These are phyloP conservation scores for Otolemur crassicaudatus DNA, from an alignment of 2,797 vertebrate species.

Conservation along the genomic window DNA sequence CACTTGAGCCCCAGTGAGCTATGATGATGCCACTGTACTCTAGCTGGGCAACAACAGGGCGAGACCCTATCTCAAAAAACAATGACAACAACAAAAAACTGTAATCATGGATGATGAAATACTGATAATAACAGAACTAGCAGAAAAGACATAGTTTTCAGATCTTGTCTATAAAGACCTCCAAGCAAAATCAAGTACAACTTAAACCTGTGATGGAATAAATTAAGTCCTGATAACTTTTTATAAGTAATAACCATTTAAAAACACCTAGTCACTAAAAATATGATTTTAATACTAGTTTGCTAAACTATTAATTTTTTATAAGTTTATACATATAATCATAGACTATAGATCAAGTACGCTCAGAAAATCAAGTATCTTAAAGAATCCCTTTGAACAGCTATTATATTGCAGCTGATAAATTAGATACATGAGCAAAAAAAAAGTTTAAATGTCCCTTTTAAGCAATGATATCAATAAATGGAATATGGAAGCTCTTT, in stretches of 20 bases:
- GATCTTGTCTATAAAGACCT: background rate
- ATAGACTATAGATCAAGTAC: constrained; percentile 1
- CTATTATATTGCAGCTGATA: background rate
- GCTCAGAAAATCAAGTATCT: constrained; percentile 56
- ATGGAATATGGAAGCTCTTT: constrained; percentile 3
- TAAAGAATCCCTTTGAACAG: background rate
- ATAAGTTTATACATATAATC: background rate
- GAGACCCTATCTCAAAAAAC: background rate
- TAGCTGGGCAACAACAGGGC: background rate
- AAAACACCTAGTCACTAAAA: constrained; percentile 1
- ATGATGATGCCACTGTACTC: background rate
- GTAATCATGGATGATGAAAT: background rate
- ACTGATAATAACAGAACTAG: background rate
- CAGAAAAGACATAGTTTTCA: constrained; percentile 12
- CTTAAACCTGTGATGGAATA: background rate
- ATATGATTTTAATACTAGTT: background rate
- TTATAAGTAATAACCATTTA: background rate
- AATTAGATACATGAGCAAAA: background rate
- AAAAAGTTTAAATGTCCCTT: background rate
- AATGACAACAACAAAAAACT: background rate
- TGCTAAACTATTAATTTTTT: background rate
- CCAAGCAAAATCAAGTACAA: background rate
- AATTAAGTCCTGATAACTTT: constrained; percentile 30
- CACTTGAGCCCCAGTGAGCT: background rate
- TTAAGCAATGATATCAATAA: background rate